Evolutionary conservation across 2,113 vertebrate genomes (phyloP).

Genomic region (Cnemophilus loriae): DNA sequence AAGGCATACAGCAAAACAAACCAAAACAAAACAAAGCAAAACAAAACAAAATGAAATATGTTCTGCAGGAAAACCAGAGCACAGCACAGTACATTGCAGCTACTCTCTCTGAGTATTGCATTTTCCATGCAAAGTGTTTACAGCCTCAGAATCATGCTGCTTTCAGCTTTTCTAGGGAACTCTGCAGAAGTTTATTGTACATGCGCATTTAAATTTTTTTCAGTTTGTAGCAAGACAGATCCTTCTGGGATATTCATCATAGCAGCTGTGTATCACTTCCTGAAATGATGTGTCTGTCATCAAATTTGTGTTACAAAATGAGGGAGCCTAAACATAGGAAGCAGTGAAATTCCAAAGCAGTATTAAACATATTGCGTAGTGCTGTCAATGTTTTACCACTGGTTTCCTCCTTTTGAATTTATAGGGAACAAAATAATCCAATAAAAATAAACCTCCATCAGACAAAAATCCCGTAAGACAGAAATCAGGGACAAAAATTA

Average conservation of each 20-base stretch:
- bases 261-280: background rate
- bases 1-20: background rate
- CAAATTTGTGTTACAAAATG: background rate
- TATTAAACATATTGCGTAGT: background rate
- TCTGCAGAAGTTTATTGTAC: background rate
- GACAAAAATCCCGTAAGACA: background rate
- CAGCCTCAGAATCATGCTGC: background rate
- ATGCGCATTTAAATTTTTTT: background rate
- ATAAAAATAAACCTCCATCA: background rate
- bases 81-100: background rate
- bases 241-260: background rate
- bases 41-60: accelerated
- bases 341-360: background rate
- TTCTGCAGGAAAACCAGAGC: background rate
- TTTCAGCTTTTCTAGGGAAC: background rate
- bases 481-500: background rate
- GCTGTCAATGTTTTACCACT: background rate
- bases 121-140: background rate
- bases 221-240: background rate
- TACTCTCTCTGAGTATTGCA: background rate
- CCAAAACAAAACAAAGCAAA: background rate
- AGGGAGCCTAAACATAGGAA: background rate
- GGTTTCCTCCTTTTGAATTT: background rate
- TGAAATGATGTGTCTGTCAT: background rate
- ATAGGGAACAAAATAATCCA: background rate